Base-by-base conservation (phyloP, 2,797 vertebrate species). In the Gallinago solitaria region DNA sequence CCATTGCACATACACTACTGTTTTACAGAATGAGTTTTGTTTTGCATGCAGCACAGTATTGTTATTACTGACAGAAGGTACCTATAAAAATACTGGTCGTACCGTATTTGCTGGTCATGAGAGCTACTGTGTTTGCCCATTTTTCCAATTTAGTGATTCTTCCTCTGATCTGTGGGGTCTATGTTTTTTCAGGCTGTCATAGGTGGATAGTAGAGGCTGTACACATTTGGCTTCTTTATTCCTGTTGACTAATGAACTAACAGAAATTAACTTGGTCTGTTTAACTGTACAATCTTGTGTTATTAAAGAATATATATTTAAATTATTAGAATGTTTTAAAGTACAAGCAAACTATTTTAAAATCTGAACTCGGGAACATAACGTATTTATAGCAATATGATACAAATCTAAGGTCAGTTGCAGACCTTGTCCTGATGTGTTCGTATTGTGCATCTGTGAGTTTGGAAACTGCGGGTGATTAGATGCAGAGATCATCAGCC, bases 1-100 rank as follows among this genome's bases (percentile, higher is more conserved):
- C 37, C 7, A 0, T 68, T 80, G n/a, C 0, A 0, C 54, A 15
- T 28, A 15, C 13, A 28, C 20, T 17, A 0, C 24, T 69, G 1
- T 76, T 76, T 45, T n/a, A 47, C n/a, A 67, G 37, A 33, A 19
- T 8, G 9, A 47, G 9, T 48, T 91, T 71, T 65, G 50, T 33
- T 81, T 82, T 60, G 53, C 39, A 6, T n/a, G 23, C 20, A 83
- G 28, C 16, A 17, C 12, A 14, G 7, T 37, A 1, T 18, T 79
- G 19, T 50, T 85, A 6, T 11, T 61, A 2, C 17, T 80, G 64
- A 21, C 3, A 7, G 16, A 76, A 63, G 24, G 10, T 43, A 56
- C 35, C n/a, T 51, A 0, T 59, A 43, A 64, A 86, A 83, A 33
- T 91, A 32, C 13, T 1, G 1, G 11, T 64, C 8, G 4, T 48